Evolutionary conservation across 2,113 vertebrate species (phyloP).

Genomic region (Orientallactaga bullata): DNA sequence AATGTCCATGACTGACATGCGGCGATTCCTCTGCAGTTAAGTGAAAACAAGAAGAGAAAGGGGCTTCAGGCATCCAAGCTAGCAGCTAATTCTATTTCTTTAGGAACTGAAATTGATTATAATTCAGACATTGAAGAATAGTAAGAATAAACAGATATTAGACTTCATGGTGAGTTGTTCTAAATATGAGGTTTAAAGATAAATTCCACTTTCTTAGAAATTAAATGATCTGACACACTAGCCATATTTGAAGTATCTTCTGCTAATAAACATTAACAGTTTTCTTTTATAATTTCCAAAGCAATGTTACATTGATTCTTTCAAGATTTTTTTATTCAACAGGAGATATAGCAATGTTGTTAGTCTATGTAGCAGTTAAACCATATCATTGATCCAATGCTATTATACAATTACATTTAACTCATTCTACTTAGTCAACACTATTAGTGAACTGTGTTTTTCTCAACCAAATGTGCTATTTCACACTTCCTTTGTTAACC

Average conservation of each 20-base stretch:
- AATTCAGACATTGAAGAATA: conserved; percentile 50
- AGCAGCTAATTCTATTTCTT: conserved; percentile 7
- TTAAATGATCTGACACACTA: conserved; percentile 36
- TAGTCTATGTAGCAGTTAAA: background rate
- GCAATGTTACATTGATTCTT: conserved; percentile 23
- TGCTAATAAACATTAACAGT: conserved; percentile 29
- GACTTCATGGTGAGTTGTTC: conserved; percentile 30
- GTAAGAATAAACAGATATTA: conserved; percentile 6
- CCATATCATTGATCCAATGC: background rate
- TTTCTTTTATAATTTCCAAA: conserved; percentile 54
- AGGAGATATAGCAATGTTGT: conserved; percentile 5
- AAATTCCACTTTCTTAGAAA: conserved; percentile 38
- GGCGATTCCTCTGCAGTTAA: conserved; percentile 14
- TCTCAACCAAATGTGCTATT: background rate
- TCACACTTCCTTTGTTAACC: background rate
- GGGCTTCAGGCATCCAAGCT: background rate
- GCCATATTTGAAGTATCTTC: conserved; percentile 44
- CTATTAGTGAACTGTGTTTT: background rate
- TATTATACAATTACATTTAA: background rate
- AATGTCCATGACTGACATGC: background rate
- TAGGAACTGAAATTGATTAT: conserved; percentile 48
- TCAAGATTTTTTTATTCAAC: conserved; percentile 9
- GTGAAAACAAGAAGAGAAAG: background rate
- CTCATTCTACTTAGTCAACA: background rate
- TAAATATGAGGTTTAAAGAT: conserved; percentile 49